A percentile compares a stretch with the other conserved stretches of the same genome.
These are phyloP conservation scores for Hippocampus zosterae DNA, from an alignment of 2,113 vertebrate genomes.

Conservation along the genomic window DNA sequence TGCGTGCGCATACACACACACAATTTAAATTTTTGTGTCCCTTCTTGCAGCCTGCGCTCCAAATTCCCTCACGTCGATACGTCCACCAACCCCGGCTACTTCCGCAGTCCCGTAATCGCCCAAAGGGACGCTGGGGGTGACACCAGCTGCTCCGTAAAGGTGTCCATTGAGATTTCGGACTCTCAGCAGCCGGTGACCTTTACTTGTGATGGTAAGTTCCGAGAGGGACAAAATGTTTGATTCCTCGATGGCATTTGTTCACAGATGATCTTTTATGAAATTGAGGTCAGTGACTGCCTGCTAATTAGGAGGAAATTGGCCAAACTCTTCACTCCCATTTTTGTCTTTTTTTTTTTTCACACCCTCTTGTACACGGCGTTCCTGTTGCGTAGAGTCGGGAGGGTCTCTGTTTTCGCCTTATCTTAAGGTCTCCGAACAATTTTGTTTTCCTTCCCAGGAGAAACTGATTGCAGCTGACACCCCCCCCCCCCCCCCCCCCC, in stretches of 20 bases:
- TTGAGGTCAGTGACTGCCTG: conserved; percentile 8
- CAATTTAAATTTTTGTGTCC: conserved; percentile 1
- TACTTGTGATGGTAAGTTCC: conserved; percentile 90
- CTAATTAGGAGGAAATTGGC: conserved; percentile 48
- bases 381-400: conserved; percentile 29
- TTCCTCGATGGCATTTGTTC: not conserved
- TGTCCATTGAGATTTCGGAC: conserved; percentile 94
- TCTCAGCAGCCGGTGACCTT: conserved; percentile 94
- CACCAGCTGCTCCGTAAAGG: conserved; percentile 87
- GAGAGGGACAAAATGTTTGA: not conserved
- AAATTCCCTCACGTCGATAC: conserved; percentile 73
- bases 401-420: not conserved
- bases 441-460: conserved; percentile 13
- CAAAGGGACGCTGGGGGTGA: conserved; percentile 80
- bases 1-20: too few relatives aligned
- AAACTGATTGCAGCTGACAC: conserved; percentile 25
- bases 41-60: conserved; percentile 75
- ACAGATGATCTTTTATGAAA: not conserved
- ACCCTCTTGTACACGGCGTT: conserved; percentile 30
- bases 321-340: conserved; percentile 30
- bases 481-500: conserved; percentile 3
- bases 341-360: not conserved
- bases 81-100: conserved; percentile 85
- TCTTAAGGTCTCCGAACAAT: not conserved
- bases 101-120: conserved; percentile 86